A percentile compares a stretch with the other conserved stretches of the same genome.
Evolutionary conservation across 2,797 vertebrate species (phyloP).

Genomic region (Coregonus sp.): DNA sequence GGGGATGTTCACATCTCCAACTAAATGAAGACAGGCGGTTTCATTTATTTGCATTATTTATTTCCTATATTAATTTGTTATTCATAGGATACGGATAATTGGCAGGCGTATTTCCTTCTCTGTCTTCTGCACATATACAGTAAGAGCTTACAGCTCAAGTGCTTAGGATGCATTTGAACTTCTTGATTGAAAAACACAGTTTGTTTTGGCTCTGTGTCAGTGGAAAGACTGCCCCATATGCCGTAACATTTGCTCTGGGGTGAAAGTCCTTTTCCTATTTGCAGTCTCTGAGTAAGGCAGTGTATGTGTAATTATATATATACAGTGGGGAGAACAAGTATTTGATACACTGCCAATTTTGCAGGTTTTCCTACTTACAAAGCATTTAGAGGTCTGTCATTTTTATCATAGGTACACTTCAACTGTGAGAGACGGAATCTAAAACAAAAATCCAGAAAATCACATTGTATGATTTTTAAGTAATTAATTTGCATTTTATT

Average conservation of each 20-base stretch:
- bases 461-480: too few species aligned
- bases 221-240: conserved; percentile 7
- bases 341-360: too few species aligned
- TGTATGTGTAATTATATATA: too few species aligned
- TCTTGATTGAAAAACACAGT: conserved; percentile 32
- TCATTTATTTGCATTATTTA: conserved; percentile 58
- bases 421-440: too few species aligned
- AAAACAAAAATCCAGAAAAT: too few species aligned
- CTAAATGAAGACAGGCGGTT: conserved; percentile 51
- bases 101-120: conserved; percentile 39
- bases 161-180: conserved; percentile 34
- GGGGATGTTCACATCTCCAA: conserved; percentile 28
- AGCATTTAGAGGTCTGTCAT: too few species aligned
- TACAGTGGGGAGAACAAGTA: too few species aligned
- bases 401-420: too few species aligned
- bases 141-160: conserved; percentile 30
- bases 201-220: conserved; percentile 9
- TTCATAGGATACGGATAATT: conserved; percentile 48
- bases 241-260: background rate
- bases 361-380: too few species aligned
- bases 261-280: background rate
- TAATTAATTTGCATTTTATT: too few species aligned
- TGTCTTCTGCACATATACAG: conserved; percentile 35
- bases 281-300: background rate
- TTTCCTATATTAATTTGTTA: conserved; percentile 54